Evolutionary conservation across 2,888 invertebrate species (phyloP).

Genomic region (Incurvaria masculella): DNA sequence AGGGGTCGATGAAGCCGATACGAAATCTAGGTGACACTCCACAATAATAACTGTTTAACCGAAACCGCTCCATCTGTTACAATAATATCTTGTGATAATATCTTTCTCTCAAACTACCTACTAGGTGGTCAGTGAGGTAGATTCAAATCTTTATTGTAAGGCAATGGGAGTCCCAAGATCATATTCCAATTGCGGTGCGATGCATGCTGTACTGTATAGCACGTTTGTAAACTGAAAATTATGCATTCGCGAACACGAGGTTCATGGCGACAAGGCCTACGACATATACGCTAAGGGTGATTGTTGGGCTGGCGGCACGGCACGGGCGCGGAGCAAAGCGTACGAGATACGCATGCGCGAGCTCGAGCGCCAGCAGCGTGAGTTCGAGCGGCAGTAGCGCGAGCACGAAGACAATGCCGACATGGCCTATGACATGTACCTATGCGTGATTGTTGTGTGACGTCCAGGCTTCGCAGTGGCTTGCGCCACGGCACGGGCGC

Average conservation of each 20-base stretch:
- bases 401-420: constrained; percentile 80
- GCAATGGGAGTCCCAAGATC: too few species aligned
- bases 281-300: constrained; percentile 60
- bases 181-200: too few species aligned
- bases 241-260: constrained; percentile 83
- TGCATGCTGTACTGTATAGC: too few species aligned
- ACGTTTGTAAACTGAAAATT: too few species aligned
- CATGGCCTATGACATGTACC: constrained; percentile 70
- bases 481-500: constrained; percentile 91
- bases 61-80: too few species aligned
- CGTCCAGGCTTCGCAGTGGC: constrained; percentile 90
- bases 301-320: constrained; percentile 87
- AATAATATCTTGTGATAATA: too few species aligned
- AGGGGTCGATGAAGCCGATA: too few species aligned
- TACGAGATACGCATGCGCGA: constrained; percentile 96
- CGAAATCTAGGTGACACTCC: too few species aligned
- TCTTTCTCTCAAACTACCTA: too few species aligned
- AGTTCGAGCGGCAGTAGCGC: constrained; percentile 86
- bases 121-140: too few species aligned
- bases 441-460: constrained; percentile 29
- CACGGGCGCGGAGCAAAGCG: constrained; percentile 95
- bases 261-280: constrained; percentile 73
- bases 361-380: constrained; percentile 91
- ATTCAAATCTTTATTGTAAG: too few species aligned
- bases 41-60: too few species aligned